Conservation (phyloP, 2,113 vertebrate species). For the Osmerus eperlanus region DNA sequence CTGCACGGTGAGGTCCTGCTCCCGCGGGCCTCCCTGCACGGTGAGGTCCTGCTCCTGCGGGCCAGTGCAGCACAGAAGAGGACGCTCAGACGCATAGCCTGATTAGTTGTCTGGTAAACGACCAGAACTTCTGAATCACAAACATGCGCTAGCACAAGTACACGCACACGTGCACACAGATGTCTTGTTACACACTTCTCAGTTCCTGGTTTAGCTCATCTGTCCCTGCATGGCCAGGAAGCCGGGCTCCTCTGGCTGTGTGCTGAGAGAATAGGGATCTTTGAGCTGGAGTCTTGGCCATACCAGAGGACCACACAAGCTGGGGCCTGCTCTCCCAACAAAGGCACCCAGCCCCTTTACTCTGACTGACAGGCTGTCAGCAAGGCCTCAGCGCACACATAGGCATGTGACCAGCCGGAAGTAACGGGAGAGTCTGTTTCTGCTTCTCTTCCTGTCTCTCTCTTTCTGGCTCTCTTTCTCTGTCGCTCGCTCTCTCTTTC, state of each 20-base stretch:
- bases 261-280: constrained; percentile 45
- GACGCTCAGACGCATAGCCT: too few relatives aligned
- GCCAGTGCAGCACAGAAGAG: too few relatives aligned
- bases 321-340: constrained; percentile 65
- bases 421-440: constrained; percentile 32
- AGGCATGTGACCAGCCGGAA: constrained; percentile 65
- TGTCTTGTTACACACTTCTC: not conserved
- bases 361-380: constrained; percentile 74
- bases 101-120: too few relatives aligned
- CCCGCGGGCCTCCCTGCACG: too few relatives aligned
- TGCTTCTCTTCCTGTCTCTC: constrained; percentile 17
- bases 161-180: constrained; percentile 1
- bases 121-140: constrained; percentile 43
- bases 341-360: constrained; percentile 62
- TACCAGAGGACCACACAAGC: constrained; percentile 74
- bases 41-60: too few relatives aligned
- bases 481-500: not conserved
- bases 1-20: too few relatives aligned
- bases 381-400: constrained; percentile 52
- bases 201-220: constrained; percentile 1
- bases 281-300: constrained; percentile 51
- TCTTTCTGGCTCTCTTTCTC: constrained; percentile 22
- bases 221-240: not conserved
- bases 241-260: not conserved
- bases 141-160: constrained; percentile 51